These are phyloP conservation scores for Meteorus cinctellus DNA, from an alignment of 2,888 invertebrate species.

Conservation along the genomic window DNA sequence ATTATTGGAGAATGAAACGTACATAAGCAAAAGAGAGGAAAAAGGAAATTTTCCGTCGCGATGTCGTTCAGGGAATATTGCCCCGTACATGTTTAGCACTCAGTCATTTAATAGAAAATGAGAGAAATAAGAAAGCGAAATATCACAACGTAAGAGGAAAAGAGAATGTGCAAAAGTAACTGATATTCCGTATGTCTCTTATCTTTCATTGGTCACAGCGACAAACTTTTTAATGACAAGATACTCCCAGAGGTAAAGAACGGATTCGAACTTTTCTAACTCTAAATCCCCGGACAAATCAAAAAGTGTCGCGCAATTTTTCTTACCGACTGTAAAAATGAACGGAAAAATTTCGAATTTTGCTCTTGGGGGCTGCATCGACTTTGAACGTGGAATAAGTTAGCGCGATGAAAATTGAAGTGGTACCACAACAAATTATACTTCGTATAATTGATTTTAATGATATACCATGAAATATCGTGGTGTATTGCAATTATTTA, in stretches of 20 bases:
- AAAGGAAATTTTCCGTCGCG: background rate
- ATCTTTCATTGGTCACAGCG: constrained; percentile 50
- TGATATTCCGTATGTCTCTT: constrained; percentile 44
- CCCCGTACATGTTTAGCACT: constrained; percentile 3
- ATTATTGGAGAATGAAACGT: constrained; percentile 19
- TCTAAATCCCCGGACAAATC: constrained; percentile 53
- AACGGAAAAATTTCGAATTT: constrained; percentile 35
- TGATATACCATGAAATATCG: background rate
- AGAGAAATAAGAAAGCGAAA: constrained; percentile 15
- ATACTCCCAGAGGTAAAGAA: constrained; percentile 50
- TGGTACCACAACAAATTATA: background rate
- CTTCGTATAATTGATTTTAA: constrained; percentile 4
- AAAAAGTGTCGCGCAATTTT: constrained; percentile 52
- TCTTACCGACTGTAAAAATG: constrained; percentile 41
- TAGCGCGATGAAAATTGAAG: constrained; percentile 12
- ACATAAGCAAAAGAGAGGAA: background rate
- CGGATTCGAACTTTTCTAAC: constrained; percentile 40
- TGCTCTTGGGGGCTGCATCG: constrained; percentile 25
- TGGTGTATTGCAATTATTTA: background rate
- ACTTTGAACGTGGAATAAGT: constrained; percentile 21
- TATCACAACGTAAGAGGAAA: constrained; percentile 13
- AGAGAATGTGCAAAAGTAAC: constrained; percentile 20
- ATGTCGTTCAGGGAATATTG: constrained; percentile 14
- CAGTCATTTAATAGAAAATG: constrained; percentile 23
- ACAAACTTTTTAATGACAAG: constrained; percentile 56